Evolutionary conservation across 2,888 invertebrate genomes (phyloP).

Genomic region (Holacanthella duospinosa): DNA sequence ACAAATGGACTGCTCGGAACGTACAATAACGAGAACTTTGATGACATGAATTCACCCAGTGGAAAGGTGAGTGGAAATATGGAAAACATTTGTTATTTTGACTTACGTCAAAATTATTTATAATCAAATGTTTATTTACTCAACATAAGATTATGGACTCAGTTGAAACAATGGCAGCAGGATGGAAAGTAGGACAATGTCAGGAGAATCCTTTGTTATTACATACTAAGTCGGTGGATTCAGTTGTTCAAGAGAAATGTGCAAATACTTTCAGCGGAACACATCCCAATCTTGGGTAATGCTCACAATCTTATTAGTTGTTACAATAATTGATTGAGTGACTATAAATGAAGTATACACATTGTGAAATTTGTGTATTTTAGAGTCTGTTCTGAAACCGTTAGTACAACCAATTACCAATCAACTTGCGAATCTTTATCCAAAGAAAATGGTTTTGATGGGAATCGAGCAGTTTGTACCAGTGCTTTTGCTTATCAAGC

Average conservation of each 20-base stretch:
- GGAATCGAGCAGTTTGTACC: constrained; percentile 27
- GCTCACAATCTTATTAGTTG: neutral
- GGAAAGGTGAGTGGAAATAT: constrained; percentile 51
- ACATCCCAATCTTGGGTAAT: constrained; percentile 11
- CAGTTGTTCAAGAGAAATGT: constrained; percentile 8
- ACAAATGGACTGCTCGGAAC: constrained; percentile 77
- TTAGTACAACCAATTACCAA: constrained; percentile 48
- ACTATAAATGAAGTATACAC: neutral
- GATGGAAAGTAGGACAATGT: constrained; percentile 20
- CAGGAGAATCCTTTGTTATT: constrained; percentile 12
- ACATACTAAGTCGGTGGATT: neutral
- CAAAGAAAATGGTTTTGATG: constrained; percentile 22
- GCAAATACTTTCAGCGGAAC: constrained; percentile 7
- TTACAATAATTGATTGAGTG: no score
- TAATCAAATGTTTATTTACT: neutral
- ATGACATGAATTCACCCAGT: constrained; percentile 66
- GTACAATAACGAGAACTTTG: constrained; percentile 75
- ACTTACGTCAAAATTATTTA: neutral
- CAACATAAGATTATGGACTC: constrained; percentile 10
- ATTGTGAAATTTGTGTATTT: neutral
- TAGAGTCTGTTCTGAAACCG: constrained; percentile 47
- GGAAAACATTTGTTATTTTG: constrained; percentile 8
- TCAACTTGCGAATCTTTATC: constrained; percentile 55
- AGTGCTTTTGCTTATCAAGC: constrained; percentile 26
- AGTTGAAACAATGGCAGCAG: constrained; percentile 9